Percentiles rank a stretch among this genome's conserved stretches.
These are phyloP conservation scores for Sphaeridia pumilis DNA, from an alignment of 2,888 invertebrate species.

Conservation along the genomic window DNA sequence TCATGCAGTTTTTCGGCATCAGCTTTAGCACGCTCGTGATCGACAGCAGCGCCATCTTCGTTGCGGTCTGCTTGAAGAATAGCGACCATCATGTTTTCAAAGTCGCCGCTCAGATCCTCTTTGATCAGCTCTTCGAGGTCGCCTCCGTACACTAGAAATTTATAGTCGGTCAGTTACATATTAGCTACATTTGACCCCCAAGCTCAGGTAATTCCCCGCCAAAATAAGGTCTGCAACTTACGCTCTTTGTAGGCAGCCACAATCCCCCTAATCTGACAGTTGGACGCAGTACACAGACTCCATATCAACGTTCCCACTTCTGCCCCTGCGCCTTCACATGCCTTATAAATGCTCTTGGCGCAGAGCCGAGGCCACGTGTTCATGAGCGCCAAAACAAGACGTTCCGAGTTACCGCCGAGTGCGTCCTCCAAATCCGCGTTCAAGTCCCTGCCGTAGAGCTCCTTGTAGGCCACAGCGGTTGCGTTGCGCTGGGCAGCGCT, in stretches of 20 bases:
- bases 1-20: slow-evolving; percentile 31
- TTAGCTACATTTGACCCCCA: too few species aligned
- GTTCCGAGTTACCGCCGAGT: slow-evolving; percentile 43
- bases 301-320: slow-evolving; percentile 41
- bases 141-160: slow-evolving; percentile 37
- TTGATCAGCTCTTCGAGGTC: slow-evolving; percentile 41
- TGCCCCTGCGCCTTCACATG: slow-evolving; percentile 42
- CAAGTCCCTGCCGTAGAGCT: slow-evolving; percentile 37
- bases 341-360: slow-evolving; percentile 42
- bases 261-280: slow-evolving; percentile 38
- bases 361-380: slow-evolving; percentile 41
- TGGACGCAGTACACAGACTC: slow-evolving; percentile 42
- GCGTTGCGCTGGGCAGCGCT: slow-evolving; percentile 28
- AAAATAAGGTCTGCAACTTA: too few species aligned
- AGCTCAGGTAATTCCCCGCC: too few species aligned
- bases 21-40: slow-evolving; percentile 27
- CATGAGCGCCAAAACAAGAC: slow-evolving; percentile 42
- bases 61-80: slow-evolving; percentile 36
- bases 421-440: slow-evolving; percentile 41
- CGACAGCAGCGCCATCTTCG: slow-evolving; percentile 29
- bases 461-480: slow-evolving; percentile 31
- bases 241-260: slow-evolving; percentile 34
- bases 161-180: too few species aligned
- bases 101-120: slow-evolving; percentile 45
- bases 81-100: slow-evolving; percentile 43